A percentile compares a stretch with the other conserved stretches of the same genome.
These are phyloP conservation scores for Theristus sp. DNA, from an alignment of 2,888 invertebrate species.

Conservation along the genomic window DNA sequence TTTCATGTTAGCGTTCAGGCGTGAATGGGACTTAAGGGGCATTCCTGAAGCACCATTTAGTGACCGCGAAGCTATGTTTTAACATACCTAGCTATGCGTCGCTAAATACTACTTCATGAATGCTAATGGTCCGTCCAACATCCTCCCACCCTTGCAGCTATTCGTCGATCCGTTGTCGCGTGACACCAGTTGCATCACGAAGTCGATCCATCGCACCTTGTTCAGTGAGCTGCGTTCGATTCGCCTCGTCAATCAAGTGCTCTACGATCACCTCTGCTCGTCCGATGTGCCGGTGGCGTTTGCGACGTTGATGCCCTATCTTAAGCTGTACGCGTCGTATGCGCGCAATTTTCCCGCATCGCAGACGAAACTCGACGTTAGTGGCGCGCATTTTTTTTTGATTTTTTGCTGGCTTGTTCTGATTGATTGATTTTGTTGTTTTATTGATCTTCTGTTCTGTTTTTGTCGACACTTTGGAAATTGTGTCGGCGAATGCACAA, in stretches of 20 bases:
- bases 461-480: no score
- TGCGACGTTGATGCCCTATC: conserved; percentile 51
- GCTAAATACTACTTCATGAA: no score
- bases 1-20: no score
- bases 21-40: no score
- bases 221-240: conserved; percentile 31
- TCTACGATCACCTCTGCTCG: conserved; percentile 28
- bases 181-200: conserved; percentile 14
- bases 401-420: no score
- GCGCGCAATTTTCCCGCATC: conserved; percentile 52
- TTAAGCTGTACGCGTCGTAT: conserved; percentile 57
- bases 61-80: no score
- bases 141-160: conserved; percentile 16
- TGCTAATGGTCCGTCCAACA: background rate
- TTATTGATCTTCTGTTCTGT: no score
- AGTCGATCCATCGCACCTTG: conserved; percentile 21
- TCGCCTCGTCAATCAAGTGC: conserved; percentile 33
- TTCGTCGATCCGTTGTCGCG: conserved; percentile 28
- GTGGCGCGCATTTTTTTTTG: conserved; percentile 1
- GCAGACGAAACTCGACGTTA: conserved; percentile 44
- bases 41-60: no score
- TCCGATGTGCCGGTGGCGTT: conserved; percentile 48
- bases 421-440: no score
- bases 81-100: no score
- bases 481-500: no score